Base-by-base conservation (phyloP, 2,797 vertebrate species). In the Gallirallus australis region DNA sequence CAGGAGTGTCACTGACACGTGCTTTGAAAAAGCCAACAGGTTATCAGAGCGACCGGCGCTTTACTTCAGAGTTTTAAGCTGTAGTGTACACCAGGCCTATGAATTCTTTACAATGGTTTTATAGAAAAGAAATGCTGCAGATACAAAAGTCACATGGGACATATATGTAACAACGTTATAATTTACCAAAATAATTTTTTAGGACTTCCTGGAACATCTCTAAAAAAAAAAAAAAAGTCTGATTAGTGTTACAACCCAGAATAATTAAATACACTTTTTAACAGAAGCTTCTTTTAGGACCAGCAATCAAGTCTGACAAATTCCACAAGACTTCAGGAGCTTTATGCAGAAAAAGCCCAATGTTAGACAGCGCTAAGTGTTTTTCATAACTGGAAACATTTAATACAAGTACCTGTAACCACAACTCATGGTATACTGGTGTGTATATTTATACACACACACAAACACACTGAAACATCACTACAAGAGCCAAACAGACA, bases 241-340 rank as follows among this genome's bases (percentile, higher is more conserved):
- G 50, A 84, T 64, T 75, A 90, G 68, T 63, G 73, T 93, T 82
- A 61, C 64, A 85, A 88, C 69, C 72, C 78, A 91, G 96, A 97
- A 89, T 89, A 97, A 97, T 60, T 91, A 94, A 95, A 94, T 45
- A 80, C 72, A 77, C 81, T 80, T 91, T 78, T 76, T 63, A 97
- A 95, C 50, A 71, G 77, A 96, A 75, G 92, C 87, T 92, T 95
- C 47, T 94, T 97, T 95, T 93, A 97, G 86, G 47, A 97, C 96
- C 93, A 97, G 83, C 84, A 57, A 97, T 60, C 92, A 95, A 94
- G 73, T 97, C 89, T 96, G 96, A 96, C 94, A 94, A 97, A 97
- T 82, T 97, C 96, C 96, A 97, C 96, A 84, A 97, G 95, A 97
- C 90, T 95, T 93, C 91, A 94, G 89, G 86, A 95, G 97, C 83